Evolutionary conservation across 2,888 invertebrate species (phyloP).

Genomic region (Acrocyrtus sp.): DNA sequence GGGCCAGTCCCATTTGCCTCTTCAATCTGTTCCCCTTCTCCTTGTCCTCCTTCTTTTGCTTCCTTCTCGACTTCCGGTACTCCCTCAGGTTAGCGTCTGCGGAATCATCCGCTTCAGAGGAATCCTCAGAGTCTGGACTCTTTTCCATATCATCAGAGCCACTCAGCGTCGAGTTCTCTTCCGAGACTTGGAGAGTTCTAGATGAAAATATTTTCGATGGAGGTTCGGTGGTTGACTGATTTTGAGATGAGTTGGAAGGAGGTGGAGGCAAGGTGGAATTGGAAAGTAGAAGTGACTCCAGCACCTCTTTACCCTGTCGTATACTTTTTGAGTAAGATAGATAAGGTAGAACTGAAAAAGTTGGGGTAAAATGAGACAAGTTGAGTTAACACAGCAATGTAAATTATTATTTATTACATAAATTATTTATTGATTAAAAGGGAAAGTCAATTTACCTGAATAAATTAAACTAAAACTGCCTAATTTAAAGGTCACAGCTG

Average conservation of each 20-base stretch:
- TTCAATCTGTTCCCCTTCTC: constrained; percentile 19
- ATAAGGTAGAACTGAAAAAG: constrained; percentile 24
- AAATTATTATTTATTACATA: no score
- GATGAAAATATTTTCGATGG: constrained; percentile 14
- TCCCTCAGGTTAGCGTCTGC: constrained; percentile 4
- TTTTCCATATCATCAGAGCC: constrained; percentile 3
- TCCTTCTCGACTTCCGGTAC: no score
- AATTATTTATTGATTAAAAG: no score
- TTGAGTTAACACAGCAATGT: background rate
- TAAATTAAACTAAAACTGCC: constrained; percentile 18
- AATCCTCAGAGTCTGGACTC: background rate
- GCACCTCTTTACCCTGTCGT: constrained; percentile 36
- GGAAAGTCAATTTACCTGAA: constrained; percentile 26
- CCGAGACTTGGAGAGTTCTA: constrained; percentile 16
- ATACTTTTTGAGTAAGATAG: constrained; percentile 30
- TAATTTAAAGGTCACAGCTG: background rate
- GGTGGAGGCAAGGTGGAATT: background rate
- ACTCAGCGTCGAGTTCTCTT: constrained; percentile 12
- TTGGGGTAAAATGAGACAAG: background rate
- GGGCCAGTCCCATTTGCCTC: constrained; percentile 35
- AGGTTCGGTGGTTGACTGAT: no score
- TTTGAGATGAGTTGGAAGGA: no score
- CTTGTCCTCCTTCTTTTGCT: background rate
- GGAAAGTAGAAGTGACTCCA: background rate
- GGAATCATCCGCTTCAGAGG: constrained; percentile 8